Conservation (phyloP, 2,113 vertebrate genomes). For the Syngnathus scovelli region DNA sequence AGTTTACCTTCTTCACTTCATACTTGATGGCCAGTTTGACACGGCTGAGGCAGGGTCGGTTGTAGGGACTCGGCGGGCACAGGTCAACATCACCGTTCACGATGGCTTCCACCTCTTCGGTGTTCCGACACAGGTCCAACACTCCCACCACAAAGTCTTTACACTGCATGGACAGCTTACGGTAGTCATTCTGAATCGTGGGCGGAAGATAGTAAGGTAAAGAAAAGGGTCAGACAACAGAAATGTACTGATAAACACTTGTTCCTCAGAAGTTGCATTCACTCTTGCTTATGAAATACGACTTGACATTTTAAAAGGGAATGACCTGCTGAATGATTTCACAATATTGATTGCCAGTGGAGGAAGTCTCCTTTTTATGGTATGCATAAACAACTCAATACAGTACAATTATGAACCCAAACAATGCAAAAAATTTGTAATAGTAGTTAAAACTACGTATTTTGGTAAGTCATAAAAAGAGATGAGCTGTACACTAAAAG, state of each 20-base stretch:
- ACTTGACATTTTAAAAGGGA: not conserved
- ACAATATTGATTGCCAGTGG: not conserved
- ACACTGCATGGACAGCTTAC: constrained; percentile 99
- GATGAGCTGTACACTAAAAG: too few species aligned
- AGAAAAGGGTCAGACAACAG: not conserved
- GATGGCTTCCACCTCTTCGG: constrained; percentile 95
- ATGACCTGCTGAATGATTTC: not conserved
- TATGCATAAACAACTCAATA: not conserved
- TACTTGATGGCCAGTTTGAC: constrained; percentile 96
- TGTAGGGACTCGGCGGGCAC: constrained; percentile 78
- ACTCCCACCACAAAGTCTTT: constrained; percentile 97
- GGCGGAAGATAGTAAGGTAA: not conserved
- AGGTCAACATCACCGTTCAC: constrained; percentile 90
- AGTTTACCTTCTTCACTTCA: constrained; percentile 93
- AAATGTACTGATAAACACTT: too few species aligned
- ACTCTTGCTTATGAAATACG: constrained; percentile 7
- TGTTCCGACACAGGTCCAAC: constrained; percentile 93
- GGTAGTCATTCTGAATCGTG: constrained; percentile 85
- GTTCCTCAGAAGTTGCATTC: not conserved
- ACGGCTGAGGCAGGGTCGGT: constrained; percentile 88
- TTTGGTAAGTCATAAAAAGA: not conserved
- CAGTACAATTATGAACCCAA: not conserved
- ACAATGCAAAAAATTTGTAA: too few species aligned
- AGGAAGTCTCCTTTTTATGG: not conserved
- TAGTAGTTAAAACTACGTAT: not conserved